Evolutionary conservation across 2,888 invertebrate genomes (phyloP).

Genomic region (Epinotia brunnichana): DNA sequence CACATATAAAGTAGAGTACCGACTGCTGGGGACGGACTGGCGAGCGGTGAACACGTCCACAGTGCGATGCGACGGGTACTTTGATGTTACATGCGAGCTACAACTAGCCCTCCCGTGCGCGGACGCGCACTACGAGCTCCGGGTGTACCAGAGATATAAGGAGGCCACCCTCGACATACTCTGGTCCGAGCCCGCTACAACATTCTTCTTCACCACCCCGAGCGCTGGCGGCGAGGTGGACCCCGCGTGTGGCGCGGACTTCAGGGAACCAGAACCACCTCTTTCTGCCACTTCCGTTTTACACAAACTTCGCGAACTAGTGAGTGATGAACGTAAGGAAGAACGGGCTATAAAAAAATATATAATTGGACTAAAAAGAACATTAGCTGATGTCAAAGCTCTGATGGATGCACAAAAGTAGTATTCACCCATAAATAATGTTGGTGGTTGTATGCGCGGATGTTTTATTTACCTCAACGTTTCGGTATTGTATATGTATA

Average conservation of each 20-base stretch:
- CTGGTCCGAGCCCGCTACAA: neutral
- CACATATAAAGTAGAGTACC: neutral
- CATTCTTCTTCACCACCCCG: neutral
- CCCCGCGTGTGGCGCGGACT: neutral
- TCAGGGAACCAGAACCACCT: neutral
- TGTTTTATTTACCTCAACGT: too few relatives aligned
- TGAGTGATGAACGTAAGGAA: neutral
- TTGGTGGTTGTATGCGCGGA: too few relatives aligned
- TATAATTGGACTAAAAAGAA: neutral
- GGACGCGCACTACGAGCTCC: slow-evolving; percentile 1
- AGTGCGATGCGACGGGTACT: neutral
- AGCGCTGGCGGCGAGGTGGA: neutral
- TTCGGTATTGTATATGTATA: too few relatives aligned
- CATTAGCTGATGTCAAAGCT: neutral
- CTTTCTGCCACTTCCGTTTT: neutral
- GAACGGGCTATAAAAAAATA: neutral
- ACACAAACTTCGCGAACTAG: neutral
- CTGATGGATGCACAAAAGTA: too few relatives aligned
- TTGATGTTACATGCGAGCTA: neutral
- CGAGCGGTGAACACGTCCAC: neutral
- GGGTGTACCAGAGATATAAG: neutral
- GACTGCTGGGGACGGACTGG: neutral
- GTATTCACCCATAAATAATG: too few relatives aligned
- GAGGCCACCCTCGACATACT: neutral
- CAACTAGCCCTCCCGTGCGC: neutral